phyloP scores from a whole-genome alignment of 2,888 invertebrate species.

The Hemaris fuciformis region DNA sequence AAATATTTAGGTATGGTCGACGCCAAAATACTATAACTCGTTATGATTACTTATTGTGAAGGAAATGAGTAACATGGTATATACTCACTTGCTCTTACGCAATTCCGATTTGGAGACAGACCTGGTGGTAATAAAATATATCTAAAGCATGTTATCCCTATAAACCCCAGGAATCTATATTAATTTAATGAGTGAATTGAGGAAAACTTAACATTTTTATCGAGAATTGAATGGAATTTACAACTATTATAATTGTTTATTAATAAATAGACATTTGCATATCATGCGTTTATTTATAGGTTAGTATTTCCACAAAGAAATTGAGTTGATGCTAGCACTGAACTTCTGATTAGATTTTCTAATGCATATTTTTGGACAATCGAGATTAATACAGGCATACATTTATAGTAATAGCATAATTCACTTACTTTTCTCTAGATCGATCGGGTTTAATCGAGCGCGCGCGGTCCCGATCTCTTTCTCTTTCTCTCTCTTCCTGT shows the following conservation, averaged over 20 bases:
- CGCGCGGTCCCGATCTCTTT: conserved; percentile 77
- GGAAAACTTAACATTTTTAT: too few relatives aligned
- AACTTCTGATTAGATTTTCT: neutral
- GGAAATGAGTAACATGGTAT: neutral
- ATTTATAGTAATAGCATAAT: neutral
- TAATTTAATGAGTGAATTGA: too few relatives aligned
- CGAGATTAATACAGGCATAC: neutral
- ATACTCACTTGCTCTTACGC: neutral
- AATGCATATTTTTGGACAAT: neutral
- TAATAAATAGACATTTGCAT: neutral
- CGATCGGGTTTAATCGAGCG: conserved; percentile 83
- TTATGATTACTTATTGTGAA: too few relatives aligned
- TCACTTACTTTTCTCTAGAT: conserved; percentile 81
- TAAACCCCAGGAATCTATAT: neutral
- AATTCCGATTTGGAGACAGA: neutral
- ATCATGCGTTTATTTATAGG: neutral
- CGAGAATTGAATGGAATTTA: too few relatives aligned
- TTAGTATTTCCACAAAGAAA: neutral
- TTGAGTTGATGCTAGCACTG: neutral
- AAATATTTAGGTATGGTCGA: too few relatives aligned
- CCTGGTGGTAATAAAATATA: neutral
- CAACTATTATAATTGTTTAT: too few relatives aligned
- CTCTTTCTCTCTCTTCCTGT: conserved; percentile 69
- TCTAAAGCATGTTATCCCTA: neutral
- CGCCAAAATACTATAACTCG: too few relatives aligned